These are phyloP conservation scores for Terebella lapidaria DNA, from an alignment of 2,888 invertebrate genomes.

Conservation along the genomic window DNA sequence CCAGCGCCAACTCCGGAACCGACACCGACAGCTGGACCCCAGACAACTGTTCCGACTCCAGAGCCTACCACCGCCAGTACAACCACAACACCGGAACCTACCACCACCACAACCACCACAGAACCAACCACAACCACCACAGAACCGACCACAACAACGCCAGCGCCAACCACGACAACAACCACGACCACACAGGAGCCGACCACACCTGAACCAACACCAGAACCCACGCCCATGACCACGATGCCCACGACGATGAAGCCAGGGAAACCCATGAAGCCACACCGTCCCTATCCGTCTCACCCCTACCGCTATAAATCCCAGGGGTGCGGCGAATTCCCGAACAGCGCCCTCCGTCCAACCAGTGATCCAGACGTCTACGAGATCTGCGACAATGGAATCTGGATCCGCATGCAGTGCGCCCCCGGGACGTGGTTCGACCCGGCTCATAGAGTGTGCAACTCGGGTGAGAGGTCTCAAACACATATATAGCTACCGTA, in stretches of 20 bases:
- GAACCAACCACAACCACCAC: background rate
- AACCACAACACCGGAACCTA: background rate
- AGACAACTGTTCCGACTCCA: background rate
- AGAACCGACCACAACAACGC: background rate
- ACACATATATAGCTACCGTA: too few relatives aligned
- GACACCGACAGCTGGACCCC: background rate
- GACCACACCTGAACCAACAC: background rate
- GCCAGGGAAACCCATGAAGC: background rate
- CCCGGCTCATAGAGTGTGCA: background rate
- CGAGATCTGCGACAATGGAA: conserved; percentile 8
- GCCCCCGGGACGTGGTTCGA: conserved; percentile 9
- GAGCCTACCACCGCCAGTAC: background rate
- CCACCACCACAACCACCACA: background rate
- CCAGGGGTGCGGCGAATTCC: background rate
- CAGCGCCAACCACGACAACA: background rate
- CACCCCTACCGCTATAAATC: background rate
- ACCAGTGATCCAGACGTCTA: background rate
- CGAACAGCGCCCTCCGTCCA: conserved; percentile 1
- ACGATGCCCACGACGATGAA: background rate
- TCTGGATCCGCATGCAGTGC: conserved; percentile 7
- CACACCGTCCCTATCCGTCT: background rate
- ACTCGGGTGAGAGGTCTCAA: conserved; percentile 1
- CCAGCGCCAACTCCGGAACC: background rate
- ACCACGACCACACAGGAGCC: background rate
- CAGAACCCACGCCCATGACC: background rate